Base-by-base conservation (phyloP, 2,888 invertebrate species). In the Sinotaia quadrata region DNA sequence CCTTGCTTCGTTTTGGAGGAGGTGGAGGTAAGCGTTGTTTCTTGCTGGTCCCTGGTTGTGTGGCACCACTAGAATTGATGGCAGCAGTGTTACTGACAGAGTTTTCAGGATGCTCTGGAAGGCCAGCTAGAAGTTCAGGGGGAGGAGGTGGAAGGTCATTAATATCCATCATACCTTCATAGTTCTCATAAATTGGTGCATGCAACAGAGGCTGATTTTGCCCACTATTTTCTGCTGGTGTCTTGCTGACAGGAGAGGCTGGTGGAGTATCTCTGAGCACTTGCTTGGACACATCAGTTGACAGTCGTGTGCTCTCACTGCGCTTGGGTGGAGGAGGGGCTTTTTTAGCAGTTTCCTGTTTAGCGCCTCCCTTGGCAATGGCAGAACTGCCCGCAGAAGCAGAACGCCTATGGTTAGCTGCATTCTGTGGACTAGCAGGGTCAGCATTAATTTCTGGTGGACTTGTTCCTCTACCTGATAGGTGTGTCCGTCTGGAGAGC, bases 91-190 rank as follows among this genome's bases (percentile, higher is more conserved):
- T 77, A 7, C 80, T 78, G n/a, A 77, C 77, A 7, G 75, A 73
- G 7, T 76, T 77, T 34, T 69, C 33, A 44, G 54, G 36, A 7
- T 61, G 57, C 31, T 52, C 66, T 49, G 73, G 67, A 49, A 80
- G 75, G 37, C 79, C 83, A 41, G 78, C 79, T 27, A 86, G 74
- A 21, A 85, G 68, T 73, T 85, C 85, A 24, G 85, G 85, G 29
- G 85, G 85, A 10, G 85, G 85, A 7, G 81, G 84, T 10, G 85
- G 85, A 62, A 86, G 78, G 57, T 84, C 84, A 67, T 84, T 82
- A 27, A 85, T 82, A 62, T 85, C 83, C 70, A 82, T 69, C 21
- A 84, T 77, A 60, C 82, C 81, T 65, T 83, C 83, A 76, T 78
- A 81, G 59, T 79, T 82, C 63, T 77, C 81, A 60, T 79, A 81